Evolutionary conservation across 1,140 invertebrate species (phyloP), one percentile per base, ranked within the genome.

Genomic region (Leptestheria dahalacensis): DNA sequence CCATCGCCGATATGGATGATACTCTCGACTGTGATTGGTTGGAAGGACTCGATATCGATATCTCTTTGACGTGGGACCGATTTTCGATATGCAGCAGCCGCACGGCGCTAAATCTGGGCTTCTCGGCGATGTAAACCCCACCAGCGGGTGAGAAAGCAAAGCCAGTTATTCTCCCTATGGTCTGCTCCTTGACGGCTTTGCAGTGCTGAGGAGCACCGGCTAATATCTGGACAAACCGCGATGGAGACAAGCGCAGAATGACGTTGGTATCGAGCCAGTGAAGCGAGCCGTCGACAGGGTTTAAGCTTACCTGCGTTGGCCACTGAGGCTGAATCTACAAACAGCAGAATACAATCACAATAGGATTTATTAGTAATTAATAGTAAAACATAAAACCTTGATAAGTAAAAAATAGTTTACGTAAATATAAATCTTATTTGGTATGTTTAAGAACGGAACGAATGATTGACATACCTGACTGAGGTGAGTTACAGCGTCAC

Each of bases 251-350:
- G 71, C 93, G 91, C 46, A 96, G 74, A 0, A 98, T 86, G 2
- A 97, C 80, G 61, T 91, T 81, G 68, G 97, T 91, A 68, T 98
- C 95, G 52, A 97, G 87, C 65, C 97, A 94, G 68, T 97, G 90
- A 1, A 98, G 73, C 0, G 88, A 86, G 41, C 91, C 90, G 71
- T 98, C 94, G 3, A 97, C 70, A 1, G 93, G 92, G 68, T 91
- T 96, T 11, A 97, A 74, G 0, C 91, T 84, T 41, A 98, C 72
- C 21, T 90, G 89, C 15, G 91, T 95, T 1, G 95, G 95, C 94
- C 94, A 97, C 69, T 94, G 88, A 10, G 94, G 73, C 71, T 92
- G 89, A 1, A 89, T 86, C 75, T 70, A 29, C 1, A 60, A 50
- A 41, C n/a, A n/a, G n/a, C n/a, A n/a, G 29, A 29, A 50, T n/a